phyloP scores from a whole-genome alignment of 2,797 vertebrate species.

The Spheniscus humboldti region DNA sequence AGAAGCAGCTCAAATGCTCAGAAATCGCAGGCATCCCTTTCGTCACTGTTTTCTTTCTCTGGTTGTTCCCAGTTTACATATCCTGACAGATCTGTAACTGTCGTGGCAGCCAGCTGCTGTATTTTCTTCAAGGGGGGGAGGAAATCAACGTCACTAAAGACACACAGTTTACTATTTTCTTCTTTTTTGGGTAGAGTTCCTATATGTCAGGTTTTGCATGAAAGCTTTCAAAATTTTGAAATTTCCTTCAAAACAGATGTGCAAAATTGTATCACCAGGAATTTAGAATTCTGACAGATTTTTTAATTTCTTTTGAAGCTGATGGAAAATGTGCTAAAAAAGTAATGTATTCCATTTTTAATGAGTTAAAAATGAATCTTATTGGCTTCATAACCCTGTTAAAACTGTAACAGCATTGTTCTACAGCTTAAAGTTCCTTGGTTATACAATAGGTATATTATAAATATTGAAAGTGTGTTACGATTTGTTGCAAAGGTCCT shows the following conservation, averaged over 20 bases:
- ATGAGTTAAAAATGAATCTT: neutral
- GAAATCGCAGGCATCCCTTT: neutral
- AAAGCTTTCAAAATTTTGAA: neutral
- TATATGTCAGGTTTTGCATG: neutral
- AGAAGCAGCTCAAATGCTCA: neutral
- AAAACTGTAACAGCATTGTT: neutral
- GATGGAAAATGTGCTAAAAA: neutral
- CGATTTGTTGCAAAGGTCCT: neutral
- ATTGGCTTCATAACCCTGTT: neutral
- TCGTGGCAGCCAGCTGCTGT: neutral
- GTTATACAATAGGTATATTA: neutral
- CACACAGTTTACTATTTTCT: neutral
- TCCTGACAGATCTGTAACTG: neutral
- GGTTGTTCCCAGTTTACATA: neutral
- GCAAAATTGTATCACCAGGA: neutral
- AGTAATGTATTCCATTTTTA: neutral
- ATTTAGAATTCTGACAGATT: neutral
- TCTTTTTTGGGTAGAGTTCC: neutral
- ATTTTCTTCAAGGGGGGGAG: neutral
- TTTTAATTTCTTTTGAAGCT: neutral
- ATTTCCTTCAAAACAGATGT: neutral
- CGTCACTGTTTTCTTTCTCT: neutral
- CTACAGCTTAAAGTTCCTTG: neutral
- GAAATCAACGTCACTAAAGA: neutral
- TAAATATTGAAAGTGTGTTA: neutral